Evolutionary conservation across 2,113 vertebrate species (phyloP), one percentile per base, ranked within the genome.

Genomic region (Suricata suricatta): DNA sequence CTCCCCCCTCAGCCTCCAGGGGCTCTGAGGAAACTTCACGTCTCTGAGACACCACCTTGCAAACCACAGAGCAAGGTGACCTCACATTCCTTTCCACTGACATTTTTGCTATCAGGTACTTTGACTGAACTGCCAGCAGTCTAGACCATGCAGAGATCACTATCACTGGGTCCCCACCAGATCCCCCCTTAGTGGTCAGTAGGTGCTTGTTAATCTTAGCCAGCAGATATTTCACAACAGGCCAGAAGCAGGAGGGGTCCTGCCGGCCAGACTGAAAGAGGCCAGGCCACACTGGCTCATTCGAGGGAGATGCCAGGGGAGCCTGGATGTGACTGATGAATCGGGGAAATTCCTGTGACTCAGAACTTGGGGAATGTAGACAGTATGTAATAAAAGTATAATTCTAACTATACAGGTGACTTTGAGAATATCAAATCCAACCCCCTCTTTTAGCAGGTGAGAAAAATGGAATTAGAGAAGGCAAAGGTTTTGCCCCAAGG

Each of bases 321-420:
- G 35, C 66, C 60, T 63, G 38, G 3, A 86, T 19, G 47, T 57
- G 47, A 71, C 60, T 69, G 64, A 83, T 79, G 41, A 54, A 47
- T 76, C 60, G 63, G 64, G 80, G 38, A 15, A 96, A 90, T 94
- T 88, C 52, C 60, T 76, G 23, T 94, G 96, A 97, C 90, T 92
- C 44, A 66, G 35, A 87, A 31, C 44, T 64, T 89, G 72, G 69
- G 83, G 57, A 98, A 94, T 63, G 54, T 41, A 86, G 21, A 82
- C 0, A 31, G 12, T 47, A 50, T 52, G 41, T 72, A 57, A 31
- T 83, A 82, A 35, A 76, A 66, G 29, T 54, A 38, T 21, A 47
- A 87, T 64, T 86, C 83, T 44, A 63, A 76, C 90, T 88, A 69
- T 63, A 90, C 50, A 90, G 13, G 7, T 54, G 41, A 68, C 54